phyloP scores from a whole-genome alignment of 2,113 vertebrate species.

The Mionectes macconnelli region DNA sequence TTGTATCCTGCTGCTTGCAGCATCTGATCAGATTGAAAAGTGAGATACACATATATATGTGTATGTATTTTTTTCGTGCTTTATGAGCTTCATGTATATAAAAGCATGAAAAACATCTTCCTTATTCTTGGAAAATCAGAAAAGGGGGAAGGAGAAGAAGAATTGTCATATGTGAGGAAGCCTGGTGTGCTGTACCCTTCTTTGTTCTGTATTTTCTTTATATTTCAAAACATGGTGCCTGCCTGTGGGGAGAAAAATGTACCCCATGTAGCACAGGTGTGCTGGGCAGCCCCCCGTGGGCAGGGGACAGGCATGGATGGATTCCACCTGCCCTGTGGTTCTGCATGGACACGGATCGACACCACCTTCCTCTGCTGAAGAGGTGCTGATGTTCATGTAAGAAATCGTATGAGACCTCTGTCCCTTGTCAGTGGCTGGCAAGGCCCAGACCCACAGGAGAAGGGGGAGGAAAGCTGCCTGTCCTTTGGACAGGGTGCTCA shows the following conservation, averaged over 20 bases:
- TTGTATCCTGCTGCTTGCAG: constrained; percentile 32
- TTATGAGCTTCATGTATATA: background rate
- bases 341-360: rapidly evolving
- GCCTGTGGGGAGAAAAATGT: rapidly evolving
- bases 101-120: background rate
- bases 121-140: background rate
- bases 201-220: constrained; percentile 19
- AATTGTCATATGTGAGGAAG: constrained; percentile 9
- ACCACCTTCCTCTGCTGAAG: background rate
- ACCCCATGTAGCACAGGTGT: background rate
- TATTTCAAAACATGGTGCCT: background rate
- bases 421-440: rapidly evolving
- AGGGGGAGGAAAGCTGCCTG: background rate
- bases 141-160: background rate
- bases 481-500: background rate
- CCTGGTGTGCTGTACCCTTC: background rate
- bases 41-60: background rate
- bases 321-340: background rate
- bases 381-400: background rate
- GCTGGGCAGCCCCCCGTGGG: rapidly evolving
- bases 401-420: background rate
- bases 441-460: background rate
- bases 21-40: constrained; percentile 32
- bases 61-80: background rate
- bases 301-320: background rate